Evolutionary conservation across 2,888 invertebrate species (phyloP), one percentile per base, ranked within the genome.

Genomic region (Lycaena phlaeas): DNA sequence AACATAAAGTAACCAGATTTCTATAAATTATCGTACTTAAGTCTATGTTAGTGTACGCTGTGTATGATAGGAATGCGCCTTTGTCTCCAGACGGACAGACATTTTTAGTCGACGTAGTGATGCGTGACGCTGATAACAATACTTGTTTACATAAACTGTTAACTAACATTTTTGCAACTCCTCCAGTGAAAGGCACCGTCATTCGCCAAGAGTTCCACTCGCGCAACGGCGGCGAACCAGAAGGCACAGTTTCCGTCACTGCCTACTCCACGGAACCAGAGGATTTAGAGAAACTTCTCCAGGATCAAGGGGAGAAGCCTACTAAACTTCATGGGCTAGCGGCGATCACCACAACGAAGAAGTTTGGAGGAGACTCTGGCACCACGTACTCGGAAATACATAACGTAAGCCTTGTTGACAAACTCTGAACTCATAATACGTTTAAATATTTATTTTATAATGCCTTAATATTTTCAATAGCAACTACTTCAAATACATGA

Each of bases 161-260:
- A 42, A 44, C 46, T 45, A 47, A 50, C 46, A 43, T 46, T 50
- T 49, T 51, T 45, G 43, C 39, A 37, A 45, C 41, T 25, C 27
- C 69, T 25, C 27, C 69, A 92, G 92, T 92, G 68, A 90, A 91
- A 81, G 91, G 91, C 56, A 89, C 90, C 42, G 88, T 91, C 49
- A 85, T 91, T 53, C 87, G 86, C 34, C 88, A 90, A 69, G 88
- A 89, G 67, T 90, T 85, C 65, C 89, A 89, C 68, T 88, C 90
- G 14, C 88, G 89, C 60, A 89, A 90, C 72, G 91, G 91, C 26
- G 78, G 88, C 30, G 88, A 88, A 59, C 91, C 92, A 1, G 86
- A 87, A 36, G 91, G 91, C 34, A 86, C 89, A 42, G 87, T 92
- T 27, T 90, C 89, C 45, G 87, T 90, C 47, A 90, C 91, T 5